Conservation (phyloP, 2,113 vertebrate species). For the Paradisaea rubra region DNA sequence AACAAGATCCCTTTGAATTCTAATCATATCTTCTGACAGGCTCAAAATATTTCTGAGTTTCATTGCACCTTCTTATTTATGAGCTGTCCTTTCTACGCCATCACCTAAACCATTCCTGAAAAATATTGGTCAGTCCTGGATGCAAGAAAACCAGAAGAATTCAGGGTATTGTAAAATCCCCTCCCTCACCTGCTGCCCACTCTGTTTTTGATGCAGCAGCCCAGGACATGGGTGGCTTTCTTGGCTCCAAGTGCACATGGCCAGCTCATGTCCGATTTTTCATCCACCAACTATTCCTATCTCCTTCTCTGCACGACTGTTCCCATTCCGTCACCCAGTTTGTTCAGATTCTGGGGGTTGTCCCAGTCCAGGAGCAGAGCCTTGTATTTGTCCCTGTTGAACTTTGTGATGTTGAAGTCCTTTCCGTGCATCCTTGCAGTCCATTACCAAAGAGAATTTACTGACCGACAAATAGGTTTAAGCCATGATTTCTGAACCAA, state of each 20-base stretch:
- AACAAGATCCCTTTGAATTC: not conserved
- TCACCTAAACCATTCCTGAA: not conserved
- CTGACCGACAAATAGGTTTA: not conserved
- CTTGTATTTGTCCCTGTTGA: not conserved
- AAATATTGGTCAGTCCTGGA: not conserved
- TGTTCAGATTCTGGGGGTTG: not conserved
- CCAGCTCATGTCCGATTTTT: not conserved
- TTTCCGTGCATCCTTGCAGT: not conserved
- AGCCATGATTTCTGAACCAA: not conserved
- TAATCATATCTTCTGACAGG: not conserved
- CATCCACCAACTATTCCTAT: not conserved
- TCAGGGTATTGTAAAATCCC: not conserved
- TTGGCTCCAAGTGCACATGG: not conserved
- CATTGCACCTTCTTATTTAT: not conserved
- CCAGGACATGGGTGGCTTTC: not conserved
- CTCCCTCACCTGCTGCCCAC: not conserved
- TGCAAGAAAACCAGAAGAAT: not conserved
- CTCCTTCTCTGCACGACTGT: not conserved
- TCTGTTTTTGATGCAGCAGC: not conserved
- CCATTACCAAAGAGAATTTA: not conserved
- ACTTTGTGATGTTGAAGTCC: not conserved
- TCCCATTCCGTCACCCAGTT: not conserved
- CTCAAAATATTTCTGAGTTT: not conserved
- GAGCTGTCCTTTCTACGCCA: not conserved
- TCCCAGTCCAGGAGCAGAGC: not conserved